These are phyloP conservation scores for Clistopyga incitator DNA, from an alignment of 2,888 invertebrate genomes.

Conservation along the genomic window DNA sequence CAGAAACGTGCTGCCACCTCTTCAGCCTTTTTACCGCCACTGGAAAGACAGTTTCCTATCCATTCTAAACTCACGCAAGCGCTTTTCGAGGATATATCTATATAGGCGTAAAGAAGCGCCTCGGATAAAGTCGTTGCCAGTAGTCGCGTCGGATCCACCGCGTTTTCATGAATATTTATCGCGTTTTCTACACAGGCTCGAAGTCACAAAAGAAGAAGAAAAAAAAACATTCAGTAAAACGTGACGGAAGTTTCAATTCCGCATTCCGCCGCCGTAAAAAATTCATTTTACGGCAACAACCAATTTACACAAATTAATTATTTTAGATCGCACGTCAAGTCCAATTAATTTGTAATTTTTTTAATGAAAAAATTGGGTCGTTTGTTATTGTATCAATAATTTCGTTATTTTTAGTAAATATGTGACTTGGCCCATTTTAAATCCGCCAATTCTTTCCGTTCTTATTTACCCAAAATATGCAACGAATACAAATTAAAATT, in stretches of 20 bases:
- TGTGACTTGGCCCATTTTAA: too few species aligned
- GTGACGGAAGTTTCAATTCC: constrained; percentile 53
- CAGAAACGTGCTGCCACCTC: constrained; percentile 54
- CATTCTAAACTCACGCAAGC: constrained; percentile 8
- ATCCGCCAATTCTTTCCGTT: too few species aligned
- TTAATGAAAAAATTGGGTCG: background rate
- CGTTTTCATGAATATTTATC: constrained; percentile 56
- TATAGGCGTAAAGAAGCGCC: constrained; percentile 2
- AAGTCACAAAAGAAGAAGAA: background rate
- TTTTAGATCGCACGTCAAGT: background rate
- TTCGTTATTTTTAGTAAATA: too few species aligned
- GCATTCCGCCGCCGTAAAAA: background rate
- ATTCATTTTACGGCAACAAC: background rate
- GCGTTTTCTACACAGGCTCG: background rate
- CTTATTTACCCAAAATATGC: too few species aligned
- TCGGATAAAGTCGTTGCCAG: constrained; percentile 36
- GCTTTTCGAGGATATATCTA: background rate
- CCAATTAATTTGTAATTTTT: background rate
- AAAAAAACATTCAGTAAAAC: constrained; percentile 17
- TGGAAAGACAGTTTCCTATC: constrained; percentile 40
- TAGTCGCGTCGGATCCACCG: constrained; percentile 5
- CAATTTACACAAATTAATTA: background rate
- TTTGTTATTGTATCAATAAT: background rate
- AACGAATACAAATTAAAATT: too few species aligned
- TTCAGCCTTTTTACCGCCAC: constrained; percentile 31